Percentiles rank a stretch among this genome's conserved stretches.
Evolutionary conservation across 2,113 vertebrate genomes (phyloP).

Genomic region (Charina bottae): DNA sequence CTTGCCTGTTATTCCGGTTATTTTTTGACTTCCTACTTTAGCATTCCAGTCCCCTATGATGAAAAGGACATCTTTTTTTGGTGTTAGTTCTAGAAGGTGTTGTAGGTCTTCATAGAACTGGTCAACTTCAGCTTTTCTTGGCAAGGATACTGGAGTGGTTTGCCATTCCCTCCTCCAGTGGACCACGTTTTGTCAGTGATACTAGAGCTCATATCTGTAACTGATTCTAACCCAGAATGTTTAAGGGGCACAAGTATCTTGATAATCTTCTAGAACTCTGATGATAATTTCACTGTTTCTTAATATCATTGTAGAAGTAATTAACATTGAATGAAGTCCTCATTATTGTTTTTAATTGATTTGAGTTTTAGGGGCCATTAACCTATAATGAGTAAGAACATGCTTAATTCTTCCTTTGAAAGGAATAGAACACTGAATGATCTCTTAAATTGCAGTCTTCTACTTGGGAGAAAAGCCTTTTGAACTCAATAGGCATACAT

Average conservation of each 20-base stretch:
- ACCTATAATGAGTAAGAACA: background rate
- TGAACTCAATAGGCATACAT: background rate
- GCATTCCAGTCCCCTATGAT: no score
- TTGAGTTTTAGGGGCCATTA: background rate
- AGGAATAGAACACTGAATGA: background rate
- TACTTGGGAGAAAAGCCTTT: background rate
- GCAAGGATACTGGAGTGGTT: no score
- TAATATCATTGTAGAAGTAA: background rate
- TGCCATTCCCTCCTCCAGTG: no score
- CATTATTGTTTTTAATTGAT: background rate
- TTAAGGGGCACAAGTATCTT: background rate
- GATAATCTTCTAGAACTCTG: background rate
- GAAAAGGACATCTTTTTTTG: no score
- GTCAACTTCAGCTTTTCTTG: no score
- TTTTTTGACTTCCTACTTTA: no score
- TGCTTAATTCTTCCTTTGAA: background rate
- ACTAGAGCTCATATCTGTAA: background rate
- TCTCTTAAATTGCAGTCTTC: background rate
- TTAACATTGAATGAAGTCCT: background rate
- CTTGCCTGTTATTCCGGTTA: no score
- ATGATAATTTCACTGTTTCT: background rate
- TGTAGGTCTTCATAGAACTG: no score
- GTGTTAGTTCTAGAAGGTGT: no score
- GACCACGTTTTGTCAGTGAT: no score
- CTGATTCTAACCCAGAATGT: background rate